Evolutionary conservation across 2,113 vertebrate species (phyloP).

Genomic region (Heptranchias perlo): DNA sequence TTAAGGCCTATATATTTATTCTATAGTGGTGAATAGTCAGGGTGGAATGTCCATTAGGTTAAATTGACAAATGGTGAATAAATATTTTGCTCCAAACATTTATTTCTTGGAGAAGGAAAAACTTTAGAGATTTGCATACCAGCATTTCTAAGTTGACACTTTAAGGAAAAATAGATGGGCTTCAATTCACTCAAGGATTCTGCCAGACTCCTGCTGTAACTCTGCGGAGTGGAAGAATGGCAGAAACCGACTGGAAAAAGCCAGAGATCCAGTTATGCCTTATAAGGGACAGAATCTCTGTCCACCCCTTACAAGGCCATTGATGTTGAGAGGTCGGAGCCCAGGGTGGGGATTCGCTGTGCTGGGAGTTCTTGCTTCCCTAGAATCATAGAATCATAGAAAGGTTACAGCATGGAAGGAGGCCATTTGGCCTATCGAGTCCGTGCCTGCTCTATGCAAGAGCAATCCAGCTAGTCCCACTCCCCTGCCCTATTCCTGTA

Average conservation of each 20-base stretch:
- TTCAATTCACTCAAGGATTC: neutral
- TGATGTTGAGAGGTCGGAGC: neutral
- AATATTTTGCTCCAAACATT: neutral
- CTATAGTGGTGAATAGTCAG: neutral
- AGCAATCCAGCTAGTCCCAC: too few species aligned
- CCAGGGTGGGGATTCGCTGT: neutral
- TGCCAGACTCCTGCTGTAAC: neutral
- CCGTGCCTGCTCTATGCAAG: too few species aligned
- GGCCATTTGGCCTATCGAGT: too few species aligned
- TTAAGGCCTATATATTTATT: neutral
- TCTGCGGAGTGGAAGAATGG: neutral
- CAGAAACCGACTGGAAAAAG: neutral
- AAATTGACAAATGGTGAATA: neutral
- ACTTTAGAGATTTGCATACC: neutral
- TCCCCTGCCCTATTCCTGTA: too few species aligned
- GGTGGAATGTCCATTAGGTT: neutral
- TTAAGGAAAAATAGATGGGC: neutral
- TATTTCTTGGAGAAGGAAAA: neutral
- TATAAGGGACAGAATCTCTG: neutral
- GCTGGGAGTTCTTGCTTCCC: neutral
- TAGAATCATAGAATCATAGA: too few species aligned
- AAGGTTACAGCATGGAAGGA: too few species aligned
- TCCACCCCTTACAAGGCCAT: neutral
- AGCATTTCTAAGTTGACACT: neutral
- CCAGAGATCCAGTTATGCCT: neutral